Conservation (phyloP, 2,888 invertebrate genomes). For the Trissonchulus latispiculum region DNA sequence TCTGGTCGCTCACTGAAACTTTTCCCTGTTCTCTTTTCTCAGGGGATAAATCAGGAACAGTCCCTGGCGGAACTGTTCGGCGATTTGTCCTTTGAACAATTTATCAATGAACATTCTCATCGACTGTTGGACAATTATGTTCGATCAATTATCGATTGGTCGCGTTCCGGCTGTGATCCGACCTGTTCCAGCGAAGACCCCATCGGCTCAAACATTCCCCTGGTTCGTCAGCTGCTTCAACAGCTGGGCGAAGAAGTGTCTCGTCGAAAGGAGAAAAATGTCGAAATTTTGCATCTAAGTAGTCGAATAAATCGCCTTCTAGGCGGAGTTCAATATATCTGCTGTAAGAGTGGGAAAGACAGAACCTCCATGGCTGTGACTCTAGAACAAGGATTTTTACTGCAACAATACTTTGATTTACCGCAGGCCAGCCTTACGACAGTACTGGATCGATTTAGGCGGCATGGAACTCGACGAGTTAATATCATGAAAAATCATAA, state of each 20-base stretch:
- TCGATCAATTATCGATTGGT: background rate
- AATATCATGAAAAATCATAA: conserved; percentile 89
- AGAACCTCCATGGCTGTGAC: conserved; percentile 94
- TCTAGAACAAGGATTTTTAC: conserved; percentile 61
- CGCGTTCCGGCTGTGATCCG: background rate
- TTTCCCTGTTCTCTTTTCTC: conserved; percentile 81
- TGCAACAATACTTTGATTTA: conserved; percentile 31
- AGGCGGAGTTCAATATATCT: conserved; percentile 67
- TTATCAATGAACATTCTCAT: conserved; percentile 74
- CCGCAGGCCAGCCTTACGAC: conserved; percentile 30
- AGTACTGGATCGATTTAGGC: conserved; percentile 36
- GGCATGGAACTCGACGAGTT: conserved; percentile 77
- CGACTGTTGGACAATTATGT: conserved; percentile 44
- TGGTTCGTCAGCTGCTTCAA: background rate
- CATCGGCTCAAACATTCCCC: background rate
- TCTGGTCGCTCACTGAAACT: conserved; percentile 1
- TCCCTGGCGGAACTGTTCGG: conserved; percentile 76
- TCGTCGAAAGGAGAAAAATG: conserved; percentile 60
- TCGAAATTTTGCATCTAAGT: conserved; percentile 69
- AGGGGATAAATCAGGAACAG: conserved; percentile 88
- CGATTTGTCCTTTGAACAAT: conserved; percentile 69
- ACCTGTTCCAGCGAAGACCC: background rate
- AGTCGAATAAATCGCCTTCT: background rate
- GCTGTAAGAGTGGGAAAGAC: conserved; percentile 96
- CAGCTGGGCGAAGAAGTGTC: conserved; percentile 1